phyloP scores from a whole-genome alignment of 1,140 invertebrate species.

The Hycleus cichorii region DNA sequence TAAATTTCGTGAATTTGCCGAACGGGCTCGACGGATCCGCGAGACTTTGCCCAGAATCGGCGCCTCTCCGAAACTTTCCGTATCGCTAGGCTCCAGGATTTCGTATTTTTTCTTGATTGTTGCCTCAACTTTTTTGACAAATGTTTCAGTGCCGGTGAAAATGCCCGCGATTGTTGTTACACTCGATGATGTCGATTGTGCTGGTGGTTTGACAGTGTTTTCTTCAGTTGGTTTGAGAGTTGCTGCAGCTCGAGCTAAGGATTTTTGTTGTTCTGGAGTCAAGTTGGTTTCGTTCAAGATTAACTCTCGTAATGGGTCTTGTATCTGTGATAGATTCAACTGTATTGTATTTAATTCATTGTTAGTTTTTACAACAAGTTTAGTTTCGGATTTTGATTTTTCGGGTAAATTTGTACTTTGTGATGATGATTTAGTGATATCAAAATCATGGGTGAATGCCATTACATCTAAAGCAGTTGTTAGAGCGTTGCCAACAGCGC shows the following conservation, averaged over 20 bases:
- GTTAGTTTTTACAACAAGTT: constrained; percentile 7
- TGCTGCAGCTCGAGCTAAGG: constrained; percentile 45
- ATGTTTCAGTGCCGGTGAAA: constrained; percentile 37
- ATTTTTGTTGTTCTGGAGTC: constrained; percentile 42
- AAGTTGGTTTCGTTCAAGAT: constrained; percentile 42
- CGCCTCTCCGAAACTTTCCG: constrained; percentile 49
- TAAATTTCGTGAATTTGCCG: constrained; percentile 43
- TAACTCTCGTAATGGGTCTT: constrained; percentile 49
- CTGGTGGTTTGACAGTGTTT: constrained; percentile 2
- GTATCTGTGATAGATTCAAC: constrained; percentile 14
- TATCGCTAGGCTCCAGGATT: constrained; percentile 55
- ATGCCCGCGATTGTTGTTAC: constrained; percentile 38
- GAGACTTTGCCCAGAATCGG: constrained; percentile 53
- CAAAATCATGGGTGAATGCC: constrained; percentile 66
- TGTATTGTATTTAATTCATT: neutral
- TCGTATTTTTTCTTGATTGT: constrained; percentile 45
- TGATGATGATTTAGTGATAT: constrained; percentile 22
- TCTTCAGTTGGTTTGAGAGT: constrained; percentile 39
- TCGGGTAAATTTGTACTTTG: constrained; percentile 29
- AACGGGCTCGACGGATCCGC: constrained; percentile 51
- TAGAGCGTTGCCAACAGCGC: constrained; percentile 56
- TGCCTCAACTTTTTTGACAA: constrained; percentile 42
- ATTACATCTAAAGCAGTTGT: constrained; percentile 75
- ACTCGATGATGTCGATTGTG: constrained; percentile 11
- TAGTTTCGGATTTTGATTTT: constrained; percentile 15